Conservation (phyloP, 2,797 vertebrate genomes). For the Sebastes vulpes region DNA sequence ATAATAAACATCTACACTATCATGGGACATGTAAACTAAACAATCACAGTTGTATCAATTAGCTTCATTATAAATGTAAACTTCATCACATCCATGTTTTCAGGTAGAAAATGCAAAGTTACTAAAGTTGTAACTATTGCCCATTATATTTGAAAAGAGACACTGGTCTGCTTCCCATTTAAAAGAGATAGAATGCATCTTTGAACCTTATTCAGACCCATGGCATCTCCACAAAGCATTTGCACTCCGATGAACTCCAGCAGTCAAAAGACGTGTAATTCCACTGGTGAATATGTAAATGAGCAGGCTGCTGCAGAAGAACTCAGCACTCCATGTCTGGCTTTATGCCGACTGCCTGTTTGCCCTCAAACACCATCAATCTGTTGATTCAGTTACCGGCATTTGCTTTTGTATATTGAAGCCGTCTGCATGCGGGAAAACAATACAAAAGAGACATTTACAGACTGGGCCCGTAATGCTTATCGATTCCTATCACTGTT, state of each 20-base stretch:
- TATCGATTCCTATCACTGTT: conserved; percentile 35
- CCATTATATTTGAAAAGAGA: not conserved
- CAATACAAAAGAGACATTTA: conserved; percentile 57
- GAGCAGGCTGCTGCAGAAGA: not conserved
- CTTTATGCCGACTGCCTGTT: conserved; percentile 25
- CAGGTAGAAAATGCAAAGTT: not conserved
- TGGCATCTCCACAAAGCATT: conserved; percentile 14
- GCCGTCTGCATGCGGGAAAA: conserved; percentile 19
- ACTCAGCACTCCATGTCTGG: conserved; percentile 9
- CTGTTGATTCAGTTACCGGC: conserved; percentile 51
- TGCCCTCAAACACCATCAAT: conserved; percentile 58
- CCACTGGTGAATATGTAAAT: conserved; percentile 6
- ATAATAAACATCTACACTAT: not conserved
- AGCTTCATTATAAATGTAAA: not conserved
- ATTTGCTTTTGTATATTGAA: conserved; percentile 61
- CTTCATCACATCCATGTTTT: not conserved
- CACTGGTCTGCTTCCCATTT: not conserved
- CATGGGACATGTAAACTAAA: not conserved
- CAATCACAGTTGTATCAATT: not conserved
- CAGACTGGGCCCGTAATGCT: conserved; percentile 27
- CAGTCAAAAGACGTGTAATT: conserved; percentile 18
- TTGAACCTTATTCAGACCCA: not conserved
- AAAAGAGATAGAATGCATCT: not conserved
- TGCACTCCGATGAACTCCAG: conserved; percentile 20
- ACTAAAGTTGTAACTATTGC: not conserved